Evolutionary conservation across 2,113 vertebrate species (phyloP), one percentile per base, ranked within the genome.

Genomic region (Cettia cetti): DNA sequence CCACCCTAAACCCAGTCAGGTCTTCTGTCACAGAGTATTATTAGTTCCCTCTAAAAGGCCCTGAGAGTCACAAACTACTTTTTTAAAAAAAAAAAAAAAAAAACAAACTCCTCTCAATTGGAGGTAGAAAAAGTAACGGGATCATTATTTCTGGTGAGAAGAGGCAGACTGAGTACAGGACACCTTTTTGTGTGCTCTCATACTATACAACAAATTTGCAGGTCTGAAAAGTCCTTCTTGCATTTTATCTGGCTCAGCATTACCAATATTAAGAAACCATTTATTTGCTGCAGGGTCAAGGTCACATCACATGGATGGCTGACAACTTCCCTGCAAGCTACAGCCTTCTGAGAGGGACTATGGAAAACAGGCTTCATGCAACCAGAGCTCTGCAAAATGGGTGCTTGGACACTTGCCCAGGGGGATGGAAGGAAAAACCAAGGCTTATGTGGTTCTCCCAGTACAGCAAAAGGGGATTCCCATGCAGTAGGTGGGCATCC

Each of bases 11-110:
- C 40, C 75, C 82, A 54, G 76, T 3, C 44, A 90, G 49, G 33
- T 85, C 66, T 88, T 90, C 74, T 95, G 66, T 93, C 85, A 93
- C 31, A 77, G 75, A 91, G 44, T 88, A 91, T 77, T 91, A 91
- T 79, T 94, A 74, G 75, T 63, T 91, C 27, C 22, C 44, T 54
- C 33, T 70, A 50, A 94, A 87, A 85, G 53, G 8, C 11, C 39
- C 33, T 49, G 45, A 85, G 45, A 80, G 31, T 45, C 64, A 60
- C 11, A 2, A 54, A 45, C n/a, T n/a, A n/a, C n/a, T n/a, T n/a
- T n/a, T n/a, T n/a, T n/a, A 20, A 19, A 45, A 45, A 45, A 19
- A 19, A 44, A 60, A 53, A 9, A 4, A 23, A 49, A 49, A 23
- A 52, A 52, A 28, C 42, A 47, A 47, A 47, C 19, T 59, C 53